Evolutionary conservation across 2,888 invertebrate genomes (phyloP).

Genomic region (Caenorhabditis doughertyi): DNA sequence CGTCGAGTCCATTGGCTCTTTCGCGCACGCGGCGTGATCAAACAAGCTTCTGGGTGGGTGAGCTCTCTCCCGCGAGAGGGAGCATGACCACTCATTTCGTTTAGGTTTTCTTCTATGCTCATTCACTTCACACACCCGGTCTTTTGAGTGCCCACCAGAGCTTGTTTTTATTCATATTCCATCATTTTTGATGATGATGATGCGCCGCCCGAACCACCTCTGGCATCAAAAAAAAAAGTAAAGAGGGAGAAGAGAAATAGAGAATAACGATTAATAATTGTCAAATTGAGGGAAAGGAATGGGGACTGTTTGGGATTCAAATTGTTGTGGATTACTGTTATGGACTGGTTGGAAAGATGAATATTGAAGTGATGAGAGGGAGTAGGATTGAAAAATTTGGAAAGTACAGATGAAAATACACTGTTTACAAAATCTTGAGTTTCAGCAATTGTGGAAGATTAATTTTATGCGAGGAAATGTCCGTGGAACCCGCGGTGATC

Average conservation of each 20-base stretch:
- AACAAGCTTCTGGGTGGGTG: constrained; percentile 27
- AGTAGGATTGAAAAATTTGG: background rate
- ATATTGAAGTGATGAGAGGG: background rate
- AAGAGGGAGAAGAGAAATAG: background rate
- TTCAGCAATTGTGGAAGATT: no score
- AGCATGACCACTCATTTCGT: constrained; percentile 48
- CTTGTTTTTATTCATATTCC: constrained; percentile 37
- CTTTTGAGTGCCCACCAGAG: constrained; percentile 27
- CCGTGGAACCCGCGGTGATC: background rate
- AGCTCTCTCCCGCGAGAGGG: background rate
- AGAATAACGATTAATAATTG: constrained; percentile 22
- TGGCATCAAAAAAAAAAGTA: constrained; percentile 3
- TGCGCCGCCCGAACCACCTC: constrained; percentile 15
- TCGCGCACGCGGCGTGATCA: constrained; percentile 42
- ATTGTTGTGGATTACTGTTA: background rate
- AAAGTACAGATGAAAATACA: no score
- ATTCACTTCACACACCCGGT: constrained; percentile 54
- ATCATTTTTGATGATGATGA: constrained; percentile 30
- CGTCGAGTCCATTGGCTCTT: background rate
- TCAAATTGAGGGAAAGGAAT: background rate
- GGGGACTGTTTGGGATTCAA: background rate
- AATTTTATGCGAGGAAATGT: background rate
- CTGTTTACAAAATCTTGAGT: no score
- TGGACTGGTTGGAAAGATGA: background rate
- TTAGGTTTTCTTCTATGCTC: background rate